phyloP scores from a whole-genome alignment of 2,113 vertebrate genomes.

The human region DNA sequence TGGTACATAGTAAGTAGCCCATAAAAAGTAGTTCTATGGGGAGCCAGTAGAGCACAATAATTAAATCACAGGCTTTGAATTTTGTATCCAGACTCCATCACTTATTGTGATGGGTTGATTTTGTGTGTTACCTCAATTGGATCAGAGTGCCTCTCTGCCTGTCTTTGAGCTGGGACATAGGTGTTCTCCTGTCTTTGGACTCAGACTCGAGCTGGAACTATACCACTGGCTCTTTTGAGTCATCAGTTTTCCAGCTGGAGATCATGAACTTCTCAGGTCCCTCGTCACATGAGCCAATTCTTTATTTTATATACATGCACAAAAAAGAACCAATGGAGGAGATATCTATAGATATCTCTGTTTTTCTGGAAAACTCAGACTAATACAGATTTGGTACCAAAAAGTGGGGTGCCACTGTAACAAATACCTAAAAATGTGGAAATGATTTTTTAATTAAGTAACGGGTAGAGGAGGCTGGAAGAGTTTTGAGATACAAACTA shows the following conservation, averaged over 20 bases:
- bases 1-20: not conserved
- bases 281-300: not conserved
- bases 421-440: not conserved
- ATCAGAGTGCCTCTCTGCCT: not conserved
- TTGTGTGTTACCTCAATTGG: not conserved
- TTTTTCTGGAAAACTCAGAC: not conserved
- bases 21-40: not conserved
- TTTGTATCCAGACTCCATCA: not conserved
- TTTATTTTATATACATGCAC: not conserved
- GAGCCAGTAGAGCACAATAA: not conserved
- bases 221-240: not conserved
- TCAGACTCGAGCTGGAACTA: not conserved
- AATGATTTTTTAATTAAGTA: not conserved
- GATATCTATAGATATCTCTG: not conserved
- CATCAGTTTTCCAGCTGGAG: not conserved
- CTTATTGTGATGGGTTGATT: not conserved
- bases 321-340: not conserved
- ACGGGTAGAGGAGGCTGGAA: not conserved
- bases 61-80: constrained; percentile 23
- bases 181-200: not conserved
- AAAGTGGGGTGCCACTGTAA: not conserved
- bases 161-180: not conserved
- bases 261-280: not conserved
- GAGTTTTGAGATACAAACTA: not conserved
- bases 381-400: not conserved